Evolutionary conservation across 2,113 vertebrate species (phyloP).

Genomic region (Sporophila hypoxantha): DNA sequence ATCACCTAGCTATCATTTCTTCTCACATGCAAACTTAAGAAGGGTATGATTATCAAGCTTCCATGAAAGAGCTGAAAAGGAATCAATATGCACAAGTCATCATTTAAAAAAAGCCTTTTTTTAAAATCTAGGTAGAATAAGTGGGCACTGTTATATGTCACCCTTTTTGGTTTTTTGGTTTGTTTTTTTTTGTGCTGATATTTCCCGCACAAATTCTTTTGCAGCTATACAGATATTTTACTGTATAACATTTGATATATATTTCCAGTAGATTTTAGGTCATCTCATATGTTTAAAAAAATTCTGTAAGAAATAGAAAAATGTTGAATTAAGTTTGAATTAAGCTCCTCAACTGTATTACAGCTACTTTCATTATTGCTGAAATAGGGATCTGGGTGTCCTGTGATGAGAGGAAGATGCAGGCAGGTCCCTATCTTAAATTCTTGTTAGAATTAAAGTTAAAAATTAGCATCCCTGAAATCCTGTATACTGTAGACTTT

Average conservation of each 20-base stretch:
- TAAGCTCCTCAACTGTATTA: neutral
- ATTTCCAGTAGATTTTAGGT: neutral
- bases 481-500: neutral
- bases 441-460: neutral
- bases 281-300: accelerated
- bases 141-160: accelerated
- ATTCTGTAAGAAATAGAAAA: neutral
- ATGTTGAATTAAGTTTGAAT: neutral
- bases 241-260: neutral
- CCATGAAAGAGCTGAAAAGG: neutral
- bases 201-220: neutral
- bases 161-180: neutral
- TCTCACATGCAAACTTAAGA: neutral
- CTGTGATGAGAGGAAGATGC: neutral
- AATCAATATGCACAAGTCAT: neutral
- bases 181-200: neutral
- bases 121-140: neutral
- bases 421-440: neutral
- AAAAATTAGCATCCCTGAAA: neutral
- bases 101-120: neutral
- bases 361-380: neutral
- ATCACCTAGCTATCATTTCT: neutral
- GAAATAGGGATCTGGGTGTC: neutral
- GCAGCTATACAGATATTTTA: neutral
- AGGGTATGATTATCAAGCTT: neutral